Base-by-base conservation (phyloP, 1,140 invertebrate species). In the Stenopsyche tienmushanensis region DNA sequence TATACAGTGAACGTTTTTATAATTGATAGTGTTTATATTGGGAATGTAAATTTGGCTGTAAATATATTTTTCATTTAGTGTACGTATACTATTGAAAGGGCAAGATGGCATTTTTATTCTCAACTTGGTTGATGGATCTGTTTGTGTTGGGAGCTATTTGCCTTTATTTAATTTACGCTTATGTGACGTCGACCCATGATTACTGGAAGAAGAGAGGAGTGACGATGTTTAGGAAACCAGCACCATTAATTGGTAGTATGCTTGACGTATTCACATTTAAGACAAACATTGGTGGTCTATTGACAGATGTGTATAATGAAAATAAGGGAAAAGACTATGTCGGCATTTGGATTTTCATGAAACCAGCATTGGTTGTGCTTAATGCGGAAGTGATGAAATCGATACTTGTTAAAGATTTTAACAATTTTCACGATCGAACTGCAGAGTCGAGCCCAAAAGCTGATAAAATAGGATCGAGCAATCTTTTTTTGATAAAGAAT, bases 341-440 rank as follows among this genome's bases (percentile, higher is more conserved):
- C 21, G 81, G 72, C 17, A 47, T 80, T 72, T 82, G 78, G 44
- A 73, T 75, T 21, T 78, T 82, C 34, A 64, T 75, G 45, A 71
- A 75, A 47, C 80, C 80, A 0, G 71, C 71, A 13, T 60, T 83
- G 8, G 70, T 84, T 1, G 64, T 83, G 0, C 71, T 75, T 1
- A 80, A 83, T 72, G 76, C 80, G 7, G 78, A 82, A 15, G 49
- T 84, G 1, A 74, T 80, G 1, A 80, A 81, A 57, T 42, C 71
- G 15, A 77, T 85, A 44, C 63, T 83, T 0, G 73, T 83, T 1
- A 79, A 78, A 64, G 80, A 85, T 71, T 84, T 83, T 60, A 49
- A 80, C 8, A 71, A 77, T 66, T 84, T 85, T 63, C 58, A 70
- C 0, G 72, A 81, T 67, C 71, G 77, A 21, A 69, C 72, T 0